These are phyloP conservation scores for Choloepus hoffmanni DNA, from an alignment of 2,113 vertebrate species.

Conservation along the genomic window DNA sequence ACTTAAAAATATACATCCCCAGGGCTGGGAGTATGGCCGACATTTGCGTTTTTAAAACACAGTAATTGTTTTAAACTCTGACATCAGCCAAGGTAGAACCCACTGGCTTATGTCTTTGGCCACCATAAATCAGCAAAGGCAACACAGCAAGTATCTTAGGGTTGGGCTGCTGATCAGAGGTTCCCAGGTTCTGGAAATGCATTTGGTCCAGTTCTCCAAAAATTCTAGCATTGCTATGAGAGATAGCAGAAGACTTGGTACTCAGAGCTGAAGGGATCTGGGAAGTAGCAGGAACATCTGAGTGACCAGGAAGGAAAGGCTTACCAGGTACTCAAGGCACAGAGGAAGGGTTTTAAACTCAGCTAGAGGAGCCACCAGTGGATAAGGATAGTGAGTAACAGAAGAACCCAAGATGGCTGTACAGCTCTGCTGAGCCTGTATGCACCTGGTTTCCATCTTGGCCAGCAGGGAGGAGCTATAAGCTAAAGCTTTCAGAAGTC, in stretches of 20 bases:
- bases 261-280: background rate
- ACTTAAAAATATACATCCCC: background rate
- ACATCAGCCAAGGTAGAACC: background rate
- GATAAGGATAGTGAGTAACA: background rate
- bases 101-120: background rate
- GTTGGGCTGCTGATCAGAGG: conserved; percentile 40
- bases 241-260: background rate
- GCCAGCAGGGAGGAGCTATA: background rate
- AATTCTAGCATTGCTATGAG: background rate
- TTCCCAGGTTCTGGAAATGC: conserved; percentile 26
- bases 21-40: background rate
- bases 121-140: background rate
- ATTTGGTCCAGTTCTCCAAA: conserved; percentile 1
- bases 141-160: too few relatives aligned
- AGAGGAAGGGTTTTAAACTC: background rate
- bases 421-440: background rate
- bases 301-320: background rate
- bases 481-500: background rate
- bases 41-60: conserved; percentile 58
- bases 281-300: background rate
- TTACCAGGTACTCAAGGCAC: background rate
- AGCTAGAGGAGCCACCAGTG: background rate
- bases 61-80: background rate
- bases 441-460: background rate
- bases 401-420: background rate